Evolutionary conservation across 2,113 vertebrate species (phyloP), one percentile per base, ranked within the genome.

Genomic region (Cephalopterus ornatus): DNA sequence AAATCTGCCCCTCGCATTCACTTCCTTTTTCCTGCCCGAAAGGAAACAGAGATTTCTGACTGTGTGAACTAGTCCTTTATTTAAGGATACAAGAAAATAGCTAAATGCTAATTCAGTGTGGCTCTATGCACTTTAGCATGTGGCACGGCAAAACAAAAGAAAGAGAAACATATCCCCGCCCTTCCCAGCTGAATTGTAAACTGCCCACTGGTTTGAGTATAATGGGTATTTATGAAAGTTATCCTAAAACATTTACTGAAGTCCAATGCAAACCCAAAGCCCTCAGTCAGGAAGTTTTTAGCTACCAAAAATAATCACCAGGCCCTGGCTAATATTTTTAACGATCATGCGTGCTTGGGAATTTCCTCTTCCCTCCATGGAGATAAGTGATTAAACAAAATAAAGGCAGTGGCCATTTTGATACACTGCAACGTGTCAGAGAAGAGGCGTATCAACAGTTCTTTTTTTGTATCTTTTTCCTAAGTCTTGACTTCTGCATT

Each of bases 1-100:
- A 97, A 98, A 99, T 99, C 99, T 98, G 88, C 85, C 97, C 97
- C 68, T 94, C 56, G 92, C 99, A 99, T 98, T 97, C 98, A 97
- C 98, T 99, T 99, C 99, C 99, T 98, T 98, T 98, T 99, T 99
- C 99, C 99, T 99, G 98, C 89, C 91, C 2, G 18, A 97, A 94
- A 98, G 99, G 99, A 99, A 99, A 98, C 96, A 97, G 97, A 98
- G 98, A 98, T 98, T 98, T 97, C 95, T 96, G 94, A 80, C 88
- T 56, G 30, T 94, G 96, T 95, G 96, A 95, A 95, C 96, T 88
- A 75, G 89, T 52, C 95, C 93, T 92, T 93, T 92, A 89, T 96
- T 90, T 89, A 79, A 96, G 91, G 95, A 68, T 85, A 95, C 91
- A 33, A 94, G 92, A 95, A 92, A 97, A 96, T 85, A 96, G 95